These are phyloP conservation scores for Cavia porcellus DNA, from an alignment of 2,113 vertebrate genomes.

Conservation along the genomic window DNA sequence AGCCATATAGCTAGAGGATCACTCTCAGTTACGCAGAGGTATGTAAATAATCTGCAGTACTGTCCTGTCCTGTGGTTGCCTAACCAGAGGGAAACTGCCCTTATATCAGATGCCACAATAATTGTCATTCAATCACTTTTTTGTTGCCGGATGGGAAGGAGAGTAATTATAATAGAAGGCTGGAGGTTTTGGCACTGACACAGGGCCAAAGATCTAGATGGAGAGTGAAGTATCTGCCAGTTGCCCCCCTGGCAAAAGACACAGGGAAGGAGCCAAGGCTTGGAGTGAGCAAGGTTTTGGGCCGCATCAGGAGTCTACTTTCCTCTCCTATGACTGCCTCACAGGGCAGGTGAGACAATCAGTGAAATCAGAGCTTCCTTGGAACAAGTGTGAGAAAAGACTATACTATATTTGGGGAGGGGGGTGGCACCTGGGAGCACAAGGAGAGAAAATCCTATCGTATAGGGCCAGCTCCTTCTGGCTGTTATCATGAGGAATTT, in stretches of 20 bases:
- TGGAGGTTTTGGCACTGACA: neutral
- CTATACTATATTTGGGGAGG: neutral
- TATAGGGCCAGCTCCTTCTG: neutral
- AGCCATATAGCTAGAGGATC: neutral
- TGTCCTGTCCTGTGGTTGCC: neutral
- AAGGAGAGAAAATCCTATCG: neutral
- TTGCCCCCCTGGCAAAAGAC: neutral
- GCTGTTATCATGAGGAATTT: neutral
- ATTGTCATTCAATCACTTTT: neutral
- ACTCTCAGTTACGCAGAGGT: rapidly evolving
- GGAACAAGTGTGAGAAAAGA: neutral
- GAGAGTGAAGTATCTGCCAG: neutral
- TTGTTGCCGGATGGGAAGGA: constrained; percentile 18
- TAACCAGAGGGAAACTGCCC: neutral
- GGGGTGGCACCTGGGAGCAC: rapidly evolving
- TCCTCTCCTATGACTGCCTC: neutral
- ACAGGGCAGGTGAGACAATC: too few relatives aligned
- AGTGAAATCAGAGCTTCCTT: neutral
- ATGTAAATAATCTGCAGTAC: neutral
- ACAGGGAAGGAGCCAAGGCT: rapidly evolving
- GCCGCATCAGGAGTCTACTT: neutral
- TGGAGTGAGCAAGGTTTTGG: rapidly evolving
- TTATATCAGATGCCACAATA: neutral
- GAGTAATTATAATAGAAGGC: neutral
- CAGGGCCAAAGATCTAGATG: rapidly evolving